phyloP scores from a whole-genome alignment of 35 echinoderm and acorn worm species.

The Chiridota heheva region DNA sequence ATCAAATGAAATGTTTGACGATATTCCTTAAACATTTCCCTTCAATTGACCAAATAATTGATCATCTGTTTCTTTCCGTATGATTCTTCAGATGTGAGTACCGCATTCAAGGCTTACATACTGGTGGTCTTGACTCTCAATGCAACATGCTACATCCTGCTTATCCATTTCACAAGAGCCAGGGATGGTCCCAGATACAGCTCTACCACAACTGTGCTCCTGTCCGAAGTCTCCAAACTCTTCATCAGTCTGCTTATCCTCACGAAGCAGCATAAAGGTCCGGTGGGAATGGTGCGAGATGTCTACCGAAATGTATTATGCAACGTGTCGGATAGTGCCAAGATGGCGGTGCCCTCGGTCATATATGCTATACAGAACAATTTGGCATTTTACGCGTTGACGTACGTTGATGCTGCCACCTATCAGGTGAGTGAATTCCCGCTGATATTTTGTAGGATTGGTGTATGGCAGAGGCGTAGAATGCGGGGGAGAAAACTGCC shows the following conservation, averaged over 20 bases:
- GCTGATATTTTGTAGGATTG: no score
- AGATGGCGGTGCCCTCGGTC: constrained; percentile 92
- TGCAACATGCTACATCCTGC: constrained; percentile 83
- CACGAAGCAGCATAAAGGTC: constrained; percentile 55
- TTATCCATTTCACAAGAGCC: constrained; percentile 73
- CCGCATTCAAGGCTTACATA: constrained; percentile 87
- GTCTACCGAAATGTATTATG: constrained; percentile 80
- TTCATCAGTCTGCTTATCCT: constrained; percentile 66
- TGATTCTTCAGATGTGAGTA: constrained; percentile 60
- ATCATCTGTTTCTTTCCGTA: no score
- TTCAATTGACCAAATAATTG: no score
- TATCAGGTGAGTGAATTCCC: constrained; percentile 96
- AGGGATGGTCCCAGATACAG: constrained; percentile 54
- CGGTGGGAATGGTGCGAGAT: constrained; percentile 75
- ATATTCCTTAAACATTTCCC: no score
- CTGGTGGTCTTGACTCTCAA: constrained; percentile 87
- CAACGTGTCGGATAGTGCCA: constrained; percentile 71
- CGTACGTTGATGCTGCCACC: constrained; percentile 94
- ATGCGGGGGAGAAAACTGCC: no score
- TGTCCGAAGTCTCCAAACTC: constrained; percentile 83
- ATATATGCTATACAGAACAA: constrained; percentile 99
- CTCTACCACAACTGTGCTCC: constrained; percentile 81
- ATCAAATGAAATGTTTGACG: no score
- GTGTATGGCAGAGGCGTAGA: background rate
- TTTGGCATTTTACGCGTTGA: constrained; percentile 89